Base-by-base conservation (phyloP, 2,888 invertebrate species). In the Leptinotarsa peninsularis region DNA sequence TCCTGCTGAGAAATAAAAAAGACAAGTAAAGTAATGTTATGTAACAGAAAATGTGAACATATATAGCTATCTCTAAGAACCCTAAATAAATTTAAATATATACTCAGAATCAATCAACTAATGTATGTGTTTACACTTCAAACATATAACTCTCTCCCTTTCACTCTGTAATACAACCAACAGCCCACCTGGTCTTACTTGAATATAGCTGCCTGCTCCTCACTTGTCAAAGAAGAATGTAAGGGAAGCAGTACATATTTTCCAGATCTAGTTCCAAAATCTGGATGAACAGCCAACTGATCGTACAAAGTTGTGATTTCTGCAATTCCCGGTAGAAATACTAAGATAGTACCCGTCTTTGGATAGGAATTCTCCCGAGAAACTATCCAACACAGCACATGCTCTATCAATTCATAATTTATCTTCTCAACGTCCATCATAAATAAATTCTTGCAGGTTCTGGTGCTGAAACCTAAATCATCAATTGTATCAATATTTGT, bases 161-260 rank as follows among this genome's bases (percentile, higher is more conserved):
- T 43, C 43, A 43, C 43, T 43, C 43, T 43, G 43, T 43, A 43
- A 43, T 43, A 43, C 43, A 43, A 43, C 10, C 43, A 43, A 63
- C 33, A 27, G 27, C 27, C 27, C 63, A 63, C 33, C 63, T 63
- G 27, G 5, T 27, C 63, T 63, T 63, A 63, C 63, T 63, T 63
- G 71, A 71, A 71, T 33, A 71, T 60, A 15, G 49, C 56, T 71
- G 50, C 49, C 50, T 97, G 97, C 82, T 97, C 96, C 84, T 95
- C 94, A 80, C 94, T 95, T 0, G 96, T 93, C 49, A 97, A 89
- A 0, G 95, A 92, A 0, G 96, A 97, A 88, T 97, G 97, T 5
- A 97, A 90, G 0, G 96, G 96, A n/a, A 97, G 91, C 58, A 97
- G 87, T 7, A 93, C 80, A 85, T 92, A 95, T 82, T 92, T 93